A percentile compares a stretch with the other conserved stretches of the same genome.
Evolutionary conservation across 1,140 invertebrate species (phyloP).

Genomic region (Orussus abietinus): DNA sequence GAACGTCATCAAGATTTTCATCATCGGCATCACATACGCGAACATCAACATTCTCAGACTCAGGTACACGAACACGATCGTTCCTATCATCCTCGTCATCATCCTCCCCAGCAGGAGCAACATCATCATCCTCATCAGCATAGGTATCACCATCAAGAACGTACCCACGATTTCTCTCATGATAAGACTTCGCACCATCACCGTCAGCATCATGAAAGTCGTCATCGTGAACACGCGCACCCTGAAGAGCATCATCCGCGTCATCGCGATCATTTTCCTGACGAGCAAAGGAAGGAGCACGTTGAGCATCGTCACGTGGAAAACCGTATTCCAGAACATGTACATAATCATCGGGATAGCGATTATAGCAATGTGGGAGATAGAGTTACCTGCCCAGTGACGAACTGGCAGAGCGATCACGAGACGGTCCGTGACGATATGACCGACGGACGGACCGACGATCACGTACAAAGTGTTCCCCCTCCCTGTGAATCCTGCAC

Average conservation of each 20-base stretch:
- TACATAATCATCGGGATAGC: background rate
- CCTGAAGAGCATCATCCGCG: constrained; percentile 15
- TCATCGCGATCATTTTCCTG: constrained; percentile 7
- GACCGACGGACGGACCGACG: constrained; percentile 14
- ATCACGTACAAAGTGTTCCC: constrained; percentile 16
- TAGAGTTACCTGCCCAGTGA: background rate
- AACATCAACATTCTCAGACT: background rate
- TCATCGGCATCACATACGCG: background rate
- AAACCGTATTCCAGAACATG: no score
- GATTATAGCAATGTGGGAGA: background rate
- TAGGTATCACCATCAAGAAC: background rate
- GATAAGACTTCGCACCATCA: no score
- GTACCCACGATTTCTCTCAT: no score
- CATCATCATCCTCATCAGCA: background rate
- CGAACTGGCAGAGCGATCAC: background rate
- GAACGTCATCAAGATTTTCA: background rate
- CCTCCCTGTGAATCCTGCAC: constrained; percentile 25
- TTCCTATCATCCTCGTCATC: background rate
- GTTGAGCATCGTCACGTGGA: constrained; percentile 5
- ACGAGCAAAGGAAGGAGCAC: constrained; percentile 9
- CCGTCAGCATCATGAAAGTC: background rate
- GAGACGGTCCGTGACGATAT: constrained; percentile 12
- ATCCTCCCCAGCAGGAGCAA: constrained; percentile 1
- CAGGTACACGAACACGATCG: background rate
- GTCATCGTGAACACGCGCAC: no score